These are phyloP conservation scores for Hermetia illucens DNA, from an alignment of 1,140 invertebrate species.

Conservation along the genomic window DNA sequence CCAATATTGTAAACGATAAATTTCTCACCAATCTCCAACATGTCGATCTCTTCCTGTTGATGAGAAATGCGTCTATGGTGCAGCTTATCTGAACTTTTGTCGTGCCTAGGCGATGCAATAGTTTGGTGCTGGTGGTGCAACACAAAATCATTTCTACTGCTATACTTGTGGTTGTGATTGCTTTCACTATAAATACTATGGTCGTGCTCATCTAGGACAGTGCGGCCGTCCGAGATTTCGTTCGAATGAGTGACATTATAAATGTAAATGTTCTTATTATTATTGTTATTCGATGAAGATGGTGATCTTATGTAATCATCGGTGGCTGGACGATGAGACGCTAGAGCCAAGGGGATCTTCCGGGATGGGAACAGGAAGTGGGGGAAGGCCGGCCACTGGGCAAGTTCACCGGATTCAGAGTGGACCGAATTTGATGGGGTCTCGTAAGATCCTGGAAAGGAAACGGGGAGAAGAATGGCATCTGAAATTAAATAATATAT, in stretches of 20 bases:
- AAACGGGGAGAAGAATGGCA: slow-evolving; percentile 1
- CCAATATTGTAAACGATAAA: too few species aligned
- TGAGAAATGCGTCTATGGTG: too few species aligned
- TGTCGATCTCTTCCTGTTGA: not conserved
- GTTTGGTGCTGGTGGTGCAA: not conserved
- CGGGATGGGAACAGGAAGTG: slow-evolving; percentile 2
- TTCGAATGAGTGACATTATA: not conserved
- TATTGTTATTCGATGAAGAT: not conserved
- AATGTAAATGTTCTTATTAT: not conserved
- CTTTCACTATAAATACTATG: not conserved
- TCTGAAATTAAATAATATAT: slow-evolving; percentile 1
- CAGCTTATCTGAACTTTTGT: too few species aligned
- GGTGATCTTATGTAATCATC: not conserved
- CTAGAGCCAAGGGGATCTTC: slow-evolving; percentile 4
- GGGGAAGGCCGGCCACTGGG: not conserved
- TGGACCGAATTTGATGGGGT: slow-evolving; percentile 4
- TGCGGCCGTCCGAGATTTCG: not conserved
- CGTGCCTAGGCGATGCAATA: too few species aligned
- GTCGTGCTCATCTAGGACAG: not conserved
- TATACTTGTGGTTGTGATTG: not conserved
- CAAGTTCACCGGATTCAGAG: not conserved
- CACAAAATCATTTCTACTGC: not conserved
- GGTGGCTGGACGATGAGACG: slow-evolving; percentile 3
- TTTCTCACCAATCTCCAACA: slow-evolving; percentile 1
- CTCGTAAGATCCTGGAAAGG: not conserved